A percentile compares a stretch with the other conserved stretches of the same genome.
phyloP scores from a whole-genome alignment of 1,140 invertebrate genomes.

The Aphidius gifuensis region DNA sequence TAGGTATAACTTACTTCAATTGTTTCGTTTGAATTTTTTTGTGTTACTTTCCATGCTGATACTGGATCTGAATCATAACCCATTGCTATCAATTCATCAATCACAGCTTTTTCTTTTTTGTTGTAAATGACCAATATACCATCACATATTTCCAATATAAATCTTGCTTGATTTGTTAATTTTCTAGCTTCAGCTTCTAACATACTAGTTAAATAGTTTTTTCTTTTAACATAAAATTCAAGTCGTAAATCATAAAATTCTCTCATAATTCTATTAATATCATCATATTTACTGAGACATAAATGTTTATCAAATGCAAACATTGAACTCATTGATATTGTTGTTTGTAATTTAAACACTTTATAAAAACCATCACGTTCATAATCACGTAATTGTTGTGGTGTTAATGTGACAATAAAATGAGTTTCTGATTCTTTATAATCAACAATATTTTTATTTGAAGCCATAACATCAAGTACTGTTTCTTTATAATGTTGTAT shows the following conservation, averaged over 20 bases:
- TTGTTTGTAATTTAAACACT: conserved; percentile 88
- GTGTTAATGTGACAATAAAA: conserved; percentile 80
- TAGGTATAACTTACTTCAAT: conserved; percentile 28
- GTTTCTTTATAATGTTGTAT: conserved; percentile 96
- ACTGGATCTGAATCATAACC: conserved; percentile 95
- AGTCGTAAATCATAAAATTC: conserved; percentile 85
- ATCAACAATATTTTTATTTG: conserved; percentile 79
- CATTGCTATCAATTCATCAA: conserved; percentile 80
- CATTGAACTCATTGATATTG: conserved; percentile 83
- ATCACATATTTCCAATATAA: conserved; percentile 97
- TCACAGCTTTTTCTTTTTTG: conserved; percentile 91
- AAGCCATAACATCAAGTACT: conserved; percentile 78
- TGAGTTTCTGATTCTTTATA: conserved; percentile 91
- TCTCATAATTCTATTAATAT: conserved; percentile 75
- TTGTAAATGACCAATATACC: conserved; percentile 89
- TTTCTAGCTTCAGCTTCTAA: conserved; percentile 88
- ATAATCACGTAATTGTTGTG: conserved; percentile 74
- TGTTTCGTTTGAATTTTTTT: conserved; percentile 41
- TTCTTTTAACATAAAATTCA: conserved; percentile 82
- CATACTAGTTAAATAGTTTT: conserved; percentile 87
- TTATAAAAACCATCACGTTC: conserved; percentile 90
- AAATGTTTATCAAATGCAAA: conserved; percentile 85
- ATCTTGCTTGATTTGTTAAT: conserved; percentile 89
- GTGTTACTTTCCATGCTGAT: conserved; percentile 82
- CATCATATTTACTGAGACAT: conserved; percentile 75